A percentile compares a stretch with the other conserved stretches of the same genome.
These are phyloP conservation scores for Trachymyrmex septentrionalis DNA, from an alignment of 1,140 invertebrate genomes.

Conservation along the genomic window DNA sequence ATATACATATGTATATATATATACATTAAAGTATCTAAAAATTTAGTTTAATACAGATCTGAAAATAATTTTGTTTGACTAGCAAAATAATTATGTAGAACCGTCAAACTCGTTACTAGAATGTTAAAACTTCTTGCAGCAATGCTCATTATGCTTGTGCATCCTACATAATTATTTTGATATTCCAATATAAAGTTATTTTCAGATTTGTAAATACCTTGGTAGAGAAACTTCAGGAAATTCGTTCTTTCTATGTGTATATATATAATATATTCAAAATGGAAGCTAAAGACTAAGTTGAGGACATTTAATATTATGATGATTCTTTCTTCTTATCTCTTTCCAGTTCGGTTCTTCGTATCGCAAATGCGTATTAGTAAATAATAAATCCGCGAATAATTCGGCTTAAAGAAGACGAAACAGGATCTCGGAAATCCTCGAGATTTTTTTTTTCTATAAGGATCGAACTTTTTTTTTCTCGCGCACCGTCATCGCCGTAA, in stretches of 20 bases:
- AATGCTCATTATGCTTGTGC: too few species aligned
- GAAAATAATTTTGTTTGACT: too few species aligned
- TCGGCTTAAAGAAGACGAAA: constrained; percentile 13
- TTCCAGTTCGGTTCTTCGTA: background rate
- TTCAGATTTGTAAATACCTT: too few species aligned
- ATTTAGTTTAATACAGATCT: too few species aligned
- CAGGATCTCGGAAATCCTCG: constrained; percentile 4
- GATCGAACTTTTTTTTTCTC: constrained; percentile 47
- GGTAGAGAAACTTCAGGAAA: too few species aligned
- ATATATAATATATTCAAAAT: background rate
- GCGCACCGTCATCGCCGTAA: constrained; percentile 30
- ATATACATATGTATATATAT: background rate
- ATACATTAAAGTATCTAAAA: too few species aligned
- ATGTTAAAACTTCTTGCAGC: too few species aligned
- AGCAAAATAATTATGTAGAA: too few species aligned
- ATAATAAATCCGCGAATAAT: constrained; percentile 17
- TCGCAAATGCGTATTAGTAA: background rate
- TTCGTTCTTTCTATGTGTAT: background rate
- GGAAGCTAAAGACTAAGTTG: background rate
- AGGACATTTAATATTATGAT: constrained; percentile 8
- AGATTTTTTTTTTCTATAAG: constrained; percentile 1
- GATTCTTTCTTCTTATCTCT: background rate
- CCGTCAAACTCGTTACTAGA: too few species aligned
- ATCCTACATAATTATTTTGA: too few species aligned
- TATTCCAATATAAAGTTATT: too few species aligned